Evolutionary conservation across 92 coral and sea anemone genomes (phyloP).

Genomic region (Phymanthus crucifer): DNA sequence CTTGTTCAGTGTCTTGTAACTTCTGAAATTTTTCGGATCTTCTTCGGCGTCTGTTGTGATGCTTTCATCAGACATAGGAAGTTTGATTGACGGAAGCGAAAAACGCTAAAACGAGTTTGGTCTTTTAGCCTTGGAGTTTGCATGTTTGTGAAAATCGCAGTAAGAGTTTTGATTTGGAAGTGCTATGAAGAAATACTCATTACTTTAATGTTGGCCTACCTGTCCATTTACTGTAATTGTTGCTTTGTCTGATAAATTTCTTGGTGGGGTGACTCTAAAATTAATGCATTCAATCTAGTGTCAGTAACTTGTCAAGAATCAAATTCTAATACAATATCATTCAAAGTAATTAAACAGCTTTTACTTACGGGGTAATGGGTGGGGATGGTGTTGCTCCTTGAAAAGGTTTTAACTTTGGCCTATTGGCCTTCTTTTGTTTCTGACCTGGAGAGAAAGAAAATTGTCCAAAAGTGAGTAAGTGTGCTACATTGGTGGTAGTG

Average conservation of each 20-base stretch:
- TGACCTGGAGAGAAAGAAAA: slow-evolving; percentile 37
- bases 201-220: slow-evolving; percentile 38
- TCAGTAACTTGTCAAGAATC: not conserved
- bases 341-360: too few relatives aligned
- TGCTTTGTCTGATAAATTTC: slow-evolving; percentile 85
- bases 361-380: slow-evolving; percentile 66
- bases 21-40: too few relatives aligned
- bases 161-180: not conserved
- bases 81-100: too few relatives aligned
- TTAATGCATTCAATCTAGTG: not conserved
- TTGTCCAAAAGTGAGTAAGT: too few relatives aligned
- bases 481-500: too few relatives aligned
- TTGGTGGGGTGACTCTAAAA: slow-evolving; percentile 76
- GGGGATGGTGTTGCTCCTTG: slow-evolving; percentile 57
- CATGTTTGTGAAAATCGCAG: too few relatives aligned
- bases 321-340: too few relatives aligned
- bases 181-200: not conserved
- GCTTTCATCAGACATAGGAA: too few relatives aligned
- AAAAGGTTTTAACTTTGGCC: slow-evolving; percentile 74
- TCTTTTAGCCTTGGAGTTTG: too few relatives aligned
- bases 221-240: slow-evolving; percentile 89
- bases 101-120: too few relatives aligned
- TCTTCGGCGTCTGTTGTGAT: too few relatives aligned
- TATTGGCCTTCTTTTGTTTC: slow-evolving; percentile 53
- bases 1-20: too few relatives aligned